Conservation (phyloP, 1,140 invertebrate species). For the Cydia pomonella region DNA sequence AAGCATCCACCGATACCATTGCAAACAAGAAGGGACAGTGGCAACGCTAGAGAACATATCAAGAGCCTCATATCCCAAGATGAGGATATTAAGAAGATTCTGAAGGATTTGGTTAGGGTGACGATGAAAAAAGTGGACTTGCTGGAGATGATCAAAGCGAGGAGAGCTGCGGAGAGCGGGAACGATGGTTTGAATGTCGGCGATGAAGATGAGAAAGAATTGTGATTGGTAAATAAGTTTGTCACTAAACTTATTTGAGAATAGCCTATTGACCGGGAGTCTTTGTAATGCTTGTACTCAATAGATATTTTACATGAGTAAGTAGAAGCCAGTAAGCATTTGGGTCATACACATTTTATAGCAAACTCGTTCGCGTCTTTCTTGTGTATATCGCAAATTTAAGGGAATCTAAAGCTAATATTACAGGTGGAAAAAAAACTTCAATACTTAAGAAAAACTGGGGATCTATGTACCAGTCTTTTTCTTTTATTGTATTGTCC, state of each 20-base stretch:
- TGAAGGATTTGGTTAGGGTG: slow-evolving; percentile 67
- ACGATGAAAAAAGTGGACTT: slow-evolving; percentile 73
- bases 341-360: too few relatives aligned
- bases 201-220: background rate
- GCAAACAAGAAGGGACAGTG: slow-evolving; percentile 50
- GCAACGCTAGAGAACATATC: slow-evolving; percentile 63
- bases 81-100: slow-evolving; percentile 70
- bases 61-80: slow-evolving; percentile 66
- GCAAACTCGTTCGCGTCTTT: too few relatives aligned
- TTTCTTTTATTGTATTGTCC: too few relatives aligned
- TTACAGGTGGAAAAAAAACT: too few relatives aligned
- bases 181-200: background rate
- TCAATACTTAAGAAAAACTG: too few relatives aligned
- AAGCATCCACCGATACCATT: slow-evolving; percentile 39
- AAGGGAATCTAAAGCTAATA: too few relatives aligned
- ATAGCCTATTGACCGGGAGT: too few relatives aligned
- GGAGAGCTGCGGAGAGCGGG: slow-evolving; percentile 35
- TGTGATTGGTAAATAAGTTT: background rate
- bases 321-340: too few relatives aligned
- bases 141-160: slow-evolving; percentile 53
- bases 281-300: too few relatives aligned
- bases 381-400: too few relatives aligned
- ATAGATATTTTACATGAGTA: too few relatives aligned
- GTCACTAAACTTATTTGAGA: background rate
- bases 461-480: too few relatives aligned